phyloP scores from a whole-genome alignment of 2,797 vertebrate genomes.

The Psittacula echo region DNA sequence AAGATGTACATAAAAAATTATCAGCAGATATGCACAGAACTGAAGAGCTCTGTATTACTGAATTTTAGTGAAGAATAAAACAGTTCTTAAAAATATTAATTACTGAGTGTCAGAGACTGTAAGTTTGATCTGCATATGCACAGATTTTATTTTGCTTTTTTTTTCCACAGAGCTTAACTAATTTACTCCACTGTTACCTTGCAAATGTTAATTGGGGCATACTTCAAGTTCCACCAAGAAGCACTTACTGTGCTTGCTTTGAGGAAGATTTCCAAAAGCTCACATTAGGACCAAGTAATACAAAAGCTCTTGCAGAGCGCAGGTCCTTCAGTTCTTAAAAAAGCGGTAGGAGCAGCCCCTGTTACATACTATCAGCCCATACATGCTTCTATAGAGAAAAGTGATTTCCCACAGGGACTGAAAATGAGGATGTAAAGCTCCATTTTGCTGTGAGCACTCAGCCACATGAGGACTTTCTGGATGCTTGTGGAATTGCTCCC shows the following conservation, averaged over 20 bases:
- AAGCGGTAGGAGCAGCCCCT: not conserved
- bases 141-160: not conserved
- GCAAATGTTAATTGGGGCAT: not conserved
- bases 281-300: not conserved
- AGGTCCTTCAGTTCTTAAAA: not conserved
- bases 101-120: not conserved
- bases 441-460: not conserved
- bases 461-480: accelerated
- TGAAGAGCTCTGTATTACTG: not conserved
- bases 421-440: not conserved
- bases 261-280: not conserved
- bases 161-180: not conserved
- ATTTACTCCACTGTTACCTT: not conserved
- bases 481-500: accelerated
- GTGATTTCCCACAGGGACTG: not conserved
- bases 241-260: not conserved
- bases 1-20: not conserved
- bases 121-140: not conserved
- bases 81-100: conserved; percentile 25
- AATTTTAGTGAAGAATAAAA: conserved; percentile 2
- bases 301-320: not conserved
- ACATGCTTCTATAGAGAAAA: not conserved
- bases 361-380: not conserved
- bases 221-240: not conserved
- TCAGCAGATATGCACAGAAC: not conserved